A percentile compares a stretch with the other conserved stretches of the same genome.
Evolutionary conservation across 2,113 vertebrate genomes (phyloP).

Genomic region (Rhabdornis inornatus): DNA sequence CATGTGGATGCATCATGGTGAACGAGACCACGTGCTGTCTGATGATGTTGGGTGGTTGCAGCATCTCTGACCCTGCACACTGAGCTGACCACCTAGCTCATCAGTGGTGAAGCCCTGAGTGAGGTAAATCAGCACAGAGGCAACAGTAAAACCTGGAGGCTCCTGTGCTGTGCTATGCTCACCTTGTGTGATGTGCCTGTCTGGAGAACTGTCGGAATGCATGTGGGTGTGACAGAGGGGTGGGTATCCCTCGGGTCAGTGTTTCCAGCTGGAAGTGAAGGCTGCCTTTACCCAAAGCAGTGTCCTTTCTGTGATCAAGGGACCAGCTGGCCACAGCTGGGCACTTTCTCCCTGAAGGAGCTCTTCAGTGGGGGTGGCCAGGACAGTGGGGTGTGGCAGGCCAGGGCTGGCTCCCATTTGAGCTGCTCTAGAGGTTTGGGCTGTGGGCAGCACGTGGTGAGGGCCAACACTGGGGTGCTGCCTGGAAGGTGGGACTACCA

Average conservation of each 20-base stretch:
- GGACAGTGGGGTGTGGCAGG: not conserved
- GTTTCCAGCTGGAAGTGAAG: not conserved
- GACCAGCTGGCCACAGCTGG: not conserved
- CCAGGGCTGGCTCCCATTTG: not conserved
- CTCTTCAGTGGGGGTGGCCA: not conserved
- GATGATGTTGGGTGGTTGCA: not conserved
- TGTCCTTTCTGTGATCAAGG: not conserved
- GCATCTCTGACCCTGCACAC: not conserved
- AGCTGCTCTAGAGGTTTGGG: not conserved
- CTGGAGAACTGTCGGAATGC: not conserved
- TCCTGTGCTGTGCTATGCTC: not conserved
- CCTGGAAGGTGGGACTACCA: not conserved
- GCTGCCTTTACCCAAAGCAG: not conserved
- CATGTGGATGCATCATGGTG: rapidly evolving
- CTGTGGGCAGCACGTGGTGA: not conserved
- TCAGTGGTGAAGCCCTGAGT: not conserved
- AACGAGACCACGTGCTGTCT: rapidly evolving
- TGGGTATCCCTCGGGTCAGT: not conserved
- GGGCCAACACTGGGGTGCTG: not conserved
- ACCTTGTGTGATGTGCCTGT: rapidly evolving
- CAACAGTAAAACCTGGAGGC: not conserved
- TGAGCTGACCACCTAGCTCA: not conserved
- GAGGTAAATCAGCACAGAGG: not conserved
- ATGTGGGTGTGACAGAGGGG: rapidly evolving
- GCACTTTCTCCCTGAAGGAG: not conserved